A percentile compares a stretch with the other conserved stretches of the same genome.
These are phyloP conservation scores for Hedya salicella DNA, from an alignment of 2,888 invertebrate genomes.

Conservation along the genomic window DNA sequence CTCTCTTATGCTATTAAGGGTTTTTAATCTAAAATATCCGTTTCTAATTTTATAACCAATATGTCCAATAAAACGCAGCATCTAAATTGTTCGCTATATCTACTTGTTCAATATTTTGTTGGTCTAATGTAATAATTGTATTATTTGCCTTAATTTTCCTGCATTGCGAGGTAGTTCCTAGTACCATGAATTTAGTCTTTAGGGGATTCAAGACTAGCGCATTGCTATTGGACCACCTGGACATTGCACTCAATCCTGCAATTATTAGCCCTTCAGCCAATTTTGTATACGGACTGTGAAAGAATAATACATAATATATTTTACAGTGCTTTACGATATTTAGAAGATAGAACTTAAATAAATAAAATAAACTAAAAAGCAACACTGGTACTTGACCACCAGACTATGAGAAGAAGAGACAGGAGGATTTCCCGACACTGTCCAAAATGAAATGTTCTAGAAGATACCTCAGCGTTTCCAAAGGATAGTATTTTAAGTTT, in stretches of 20 bases:
- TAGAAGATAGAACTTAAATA: too few relatives aligned
- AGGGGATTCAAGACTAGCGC: background rate
- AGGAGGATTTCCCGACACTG: too few relatives aligned
- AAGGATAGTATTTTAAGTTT: too few relatives aligned
- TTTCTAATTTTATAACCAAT: background rate
- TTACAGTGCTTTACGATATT: background rate
- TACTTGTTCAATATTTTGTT: background rate
- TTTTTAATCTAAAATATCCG: background rate
- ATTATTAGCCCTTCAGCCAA: background rate
- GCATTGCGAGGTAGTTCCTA: background rate
- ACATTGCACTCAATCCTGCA: background rate
- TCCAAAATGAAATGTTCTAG: too few relatives aligned
- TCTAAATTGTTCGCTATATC: background rate
- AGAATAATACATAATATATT: background rate
- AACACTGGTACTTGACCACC: too few relatives aligned
- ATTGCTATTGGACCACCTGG: background rate
- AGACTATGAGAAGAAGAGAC: too few relatives aligned
- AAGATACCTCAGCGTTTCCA: too few relatives aligned
- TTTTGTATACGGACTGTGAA: slow-evolving; percentile 1
- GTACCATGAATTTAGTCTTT: slow-evolving; percentile 4
- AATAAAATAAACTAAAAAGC: too few relatives aligned
- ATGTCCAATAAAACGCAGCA: background rate
- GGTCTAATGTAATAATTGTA: background rate
- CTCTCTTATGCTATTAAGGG: background rate
- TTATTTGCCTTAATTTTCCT: background rate